Conservation (phyloP, 1,140 invertebrate species). For the Drosophila pruinosa region DNA sequence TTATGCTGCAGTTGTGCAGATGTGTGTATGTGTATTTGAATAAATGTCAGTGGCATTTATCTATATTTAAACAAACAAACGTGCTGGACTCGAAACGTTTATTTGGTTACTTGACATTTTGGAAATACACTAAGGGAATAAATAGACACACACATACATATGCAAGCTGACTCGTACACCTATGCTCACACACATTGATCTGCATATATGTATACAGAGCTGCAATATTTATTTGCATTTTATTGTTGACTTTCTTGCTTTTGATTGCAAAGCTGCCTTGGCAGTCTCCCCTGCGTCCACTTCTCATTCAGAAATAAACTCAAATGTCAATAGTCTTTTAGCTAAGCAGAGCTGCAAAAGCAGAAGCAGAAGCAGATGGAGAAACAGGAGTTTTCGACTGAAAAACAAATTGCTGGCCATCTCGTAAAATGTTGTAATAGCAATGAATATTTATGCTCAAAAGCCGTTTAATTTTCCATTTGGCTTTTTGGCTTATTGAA, state of each 20-base stretch:
- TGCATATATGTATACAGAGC: background rate
- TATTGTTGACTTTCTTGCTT: conserved; percentile 78
- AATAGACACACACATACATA: conserved; percentile 20
- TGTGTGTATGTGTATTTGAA: conserved; percentile 43
- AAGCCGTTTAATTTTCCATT: conserved; percentile 69
- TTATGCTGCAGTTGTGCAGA: conserved; percentile 25
- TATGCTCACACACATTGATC: background rate
- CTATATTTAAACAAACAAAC: conserved; percentile 76
- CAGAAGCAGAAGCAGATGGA: background rate
- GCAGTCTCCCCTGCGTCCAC: background rate
- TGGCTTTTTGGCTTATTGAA: conserved; percentile 69
- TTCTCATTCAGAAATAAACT: conserved; percentile 49
- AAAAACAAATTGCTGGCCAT: conserved; percentile 42
- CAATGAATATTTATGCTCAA: conserved; percentile 73
- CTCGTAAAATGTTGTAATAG: conserved; percentile 64
- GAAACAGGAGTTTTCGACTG: background rate
- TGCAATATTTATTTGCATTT: conserved; percentile 77
- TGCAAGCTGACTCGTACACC: background rate
- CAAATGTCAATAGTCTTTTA: conserved; percentile 55
- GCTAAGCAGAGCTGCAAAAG: background rate
- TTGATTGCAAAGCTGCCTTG: conserved; percentile 62
- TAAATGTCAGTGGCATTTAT: conserved; percentile 71
- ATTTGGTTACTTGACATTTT: conserved; percentile 76
- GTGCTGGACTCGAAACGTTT: conserved; percentile 62
- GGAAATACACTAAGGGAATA: conserved; percentile 62